These are phyloP conservation scores for Tryphoninae sp. DNA, from an alignment of 2,888 invertebrate genomes.

Conservation along the genomic window DNA sequence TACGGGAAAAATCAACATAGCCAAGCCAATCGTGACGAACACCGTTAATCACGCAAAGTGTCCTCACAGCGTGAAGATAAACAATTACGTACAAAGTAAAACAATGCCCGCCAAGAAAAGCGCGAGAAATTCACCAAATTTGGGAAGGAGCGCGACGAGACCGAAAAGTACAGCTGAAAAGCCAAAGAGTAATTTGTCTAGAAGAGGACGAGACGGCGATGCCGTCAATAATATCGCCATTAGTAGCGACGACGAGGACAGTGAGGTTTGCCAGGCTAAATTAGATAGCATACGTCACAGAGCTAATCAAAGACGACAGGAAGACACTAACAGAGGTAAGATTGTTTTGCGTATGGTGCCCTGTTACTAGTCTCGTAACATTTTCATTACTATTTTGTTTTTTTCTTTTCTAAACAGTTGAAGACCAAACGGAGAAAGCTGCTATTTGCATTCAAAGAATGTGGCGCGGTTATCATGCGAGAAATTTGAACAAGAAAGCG, in stretches of 20 bases:
- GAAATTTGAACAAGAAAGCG: slow-evolving; percentile 88
- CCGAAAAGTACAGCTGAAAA: slow-evolving; percentile 72
- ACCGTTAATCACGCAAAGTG: slow-evolving; percentile 71
- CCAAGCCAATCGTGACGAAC: slow-evolving; percentile 74
- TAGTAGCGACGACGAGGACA: slow-evolving; percentile 84
- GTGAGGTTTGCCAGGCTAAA: slow-evolving; percentile 87
- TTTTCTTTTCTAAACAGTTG: slow-evolving; percentile 67
- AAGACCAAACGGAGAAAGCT: slow-evolving; percentile 81
- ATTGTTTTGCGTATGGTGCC: not conserved
- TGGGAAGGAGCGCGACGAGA: slow-evolving; percentile 72
- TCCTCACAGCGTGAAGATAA: slow-evolving; percentile 77
- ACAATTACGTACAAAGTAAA: slow-evolving; percentile 79
- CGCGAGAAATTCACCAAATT: slow-evolving; percentile 74
- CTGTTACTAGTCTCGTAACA: slow-evolving; percentile 2
- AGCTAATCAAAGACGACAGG: slow-evolving; percentile 82
- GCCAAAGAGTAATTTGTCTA: slow-evolving; percentile 64
- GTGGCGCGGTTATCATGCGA: slow-evolving; percentile 92
- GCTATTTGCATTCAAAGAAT: slow-evolving; percentile 92
- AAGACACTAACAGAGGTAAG: slow-evolving; percentile 76
- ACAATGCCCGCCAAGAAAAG: slow-evolving; percentile 73
- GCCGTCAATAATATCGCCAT: slow-evolving; percentile 65
- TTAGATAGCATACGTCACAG: slow-evolving; percentile 86
- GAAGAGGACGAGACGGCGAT: slow-evolving; percentile 66
- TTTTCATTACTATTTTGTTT: slow-evolving; percentile 1
- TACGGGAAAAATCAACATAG: slow-evolving; percentile 73